phyloP scores from a whole-genome alignment of 2,113 vertebrate genomes.

The Zeus faber region DNA sequence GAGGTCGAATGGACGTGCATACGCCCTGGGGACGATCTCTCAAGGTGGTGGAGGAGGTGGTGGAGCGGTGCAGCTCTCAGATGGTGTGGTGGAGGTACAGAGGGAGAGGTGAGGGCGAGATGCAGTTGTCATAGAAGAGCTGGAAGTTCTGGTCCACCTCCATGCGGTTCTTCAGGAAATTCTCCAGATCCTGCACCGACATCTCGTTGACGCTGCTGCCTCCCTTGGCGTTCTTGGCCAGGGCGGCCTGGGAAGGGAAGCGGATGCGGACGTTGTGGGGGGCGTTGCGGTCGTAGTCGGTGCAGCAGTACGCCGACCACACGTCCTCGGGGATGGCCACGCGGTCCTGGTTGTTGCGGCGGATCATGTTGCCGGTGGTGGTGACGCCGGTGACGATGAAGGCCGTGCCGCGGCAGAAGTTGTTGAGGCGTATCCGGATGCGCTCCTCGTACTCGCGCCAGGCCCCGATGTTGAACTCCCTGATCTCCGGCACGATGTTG shows the following conservation, averaged over 20 bases:
- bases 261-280: slow-evolving; percentile 58
- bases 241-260: slow-evolving; percentile 55
- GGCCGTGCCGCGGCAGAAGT: slow-evolving; percentile 67
- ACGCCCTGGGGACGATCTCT: too few species aligned
- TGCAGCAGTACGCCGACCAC: slow-evolving; percentile 75
- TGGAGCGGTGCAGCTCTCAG: slow-evolving; percentile 32
- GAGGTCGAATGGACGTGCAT: too few species aligned
- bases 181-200: slow-evolving; percentile 63
- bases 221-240: slow-evolving; percentile 65
- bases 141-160: slow-evolving; percentile 66
- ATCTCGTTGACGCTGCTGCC: slow-evolving; percentile 57
- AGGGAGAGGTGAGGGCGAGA: slow-evolving; percentile 69
- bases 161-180: slow-evolving; percentile 54
- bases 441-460: slow-evolving; percentile 75
- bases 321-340: slow-evolving; percentile 67
- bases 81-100: slow-evolving; percentile 62
- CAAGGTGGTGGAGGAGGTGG: too few species aligned
- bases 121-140: slow-evolving; percentile 73
- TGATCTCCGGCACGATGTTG: slow-evolving; percentile 68
- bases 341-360: slow-evolving; percentile 66
- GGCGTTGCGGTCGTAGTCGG: slow-evolving; percentile 65
- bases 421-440: slow-evolving; percentile 67
- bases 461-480: slow-evolving; percentile 69
- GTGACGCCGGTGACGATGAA: slow-evolving; percentile 67
- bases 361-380: slow-evolving; percentile 69